phyloP scores from a whole-genome alignment of 2,888 invertebrate species.

The Xestia rhomboidea region DNA sequence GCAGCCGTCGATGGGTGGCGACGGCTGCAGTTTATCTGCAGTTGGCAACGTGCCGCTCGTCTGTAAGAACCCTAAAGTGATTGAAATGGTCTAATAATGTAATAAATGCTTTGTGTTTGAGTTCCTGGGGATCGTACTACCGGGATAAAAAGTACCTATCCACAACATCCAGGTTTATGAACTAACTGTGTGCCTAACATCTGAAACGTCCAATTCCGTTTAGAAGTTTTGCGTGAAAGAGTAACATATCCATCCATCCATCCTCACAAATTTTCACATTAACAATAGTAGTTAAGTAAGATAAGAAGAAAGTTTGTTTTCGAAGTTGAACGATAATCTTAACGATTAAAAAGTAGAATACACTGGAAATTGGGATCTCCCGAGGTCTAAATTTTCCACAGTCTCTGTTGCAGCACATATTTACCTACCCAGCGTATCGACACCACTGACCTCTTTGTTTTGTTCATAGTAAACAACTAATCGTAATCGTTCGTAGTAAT shows the following conservation, averaged over 20 bases:
- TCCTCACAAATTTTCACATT: background rate
- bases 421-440: background rate
- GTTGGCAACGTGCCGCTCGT: too few relatives aligned
- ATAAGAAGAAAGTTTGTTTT: background rate
- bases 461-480: background rate
- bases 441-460: constrained; percentile 27
- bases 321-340: background rate
- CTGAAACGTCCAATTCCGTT: background rate
- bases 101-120: too few relatives aligned
- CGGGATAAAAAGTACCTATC: too few relatives aligned
- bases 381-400: background rate
- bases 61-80: too few relatives aligned
- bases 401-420: background rate
- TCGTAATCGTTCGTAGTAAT: background rate
- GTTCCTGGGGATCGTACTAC: too few relatives aligned
- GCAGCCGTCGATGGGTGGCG: too few relatives aligned
- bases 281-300: background rate
- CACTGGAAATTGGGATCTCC: constrained; percentile 10
- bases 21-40: too few relatives aligned
- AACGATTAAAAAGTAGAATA: background rate
- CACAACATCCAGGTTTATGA: background rate
- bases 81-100: too few relatives aligned
- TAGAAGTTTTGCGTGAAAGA: background rate
- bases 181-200: background rate
- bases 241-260: background rate